Evolutionary conservation across 2,797 vertebrate species (phyloP).

Genomic region (Yasuhikotakia modesta): DNA sequence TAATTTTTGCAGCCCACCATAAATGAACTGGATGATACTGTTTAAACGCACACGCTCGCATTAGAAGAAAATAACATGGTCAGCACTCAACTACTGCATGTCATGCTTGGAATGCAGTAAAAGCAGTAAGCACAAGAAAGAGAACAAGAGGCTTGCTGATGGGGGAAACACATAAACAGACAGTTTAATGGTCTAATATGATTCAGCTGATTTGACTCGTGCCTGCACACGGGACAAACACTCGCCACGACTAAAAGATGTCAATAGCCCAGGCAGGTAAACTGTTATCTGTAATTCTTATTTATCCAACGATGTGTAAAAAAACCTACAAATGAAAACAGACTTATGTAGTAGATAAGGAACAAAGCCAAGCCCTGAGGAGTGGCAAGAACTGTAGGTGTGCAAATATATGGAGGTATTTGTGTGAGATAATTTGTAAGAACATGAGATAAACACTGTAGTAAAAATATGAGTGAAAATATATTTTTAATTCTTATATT

Average conservation of each 20-base stretch:
- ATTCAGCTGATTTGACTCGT: constrained; percentile 29
- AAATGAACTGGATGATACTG: neutral
- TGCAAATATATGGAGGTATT: neutral
- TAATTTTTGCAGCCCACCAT: neutral
- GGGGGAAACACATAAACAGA: neutral
- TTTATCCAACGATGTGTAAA: constrained; percentile 58
- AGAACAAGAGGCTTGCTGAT: constrained; percentile 3
- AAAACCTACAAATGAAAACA: constrained; percentile 29
- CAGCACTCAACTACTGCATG: neutral
- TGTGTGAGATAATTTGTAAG: constrained; percentile 1
- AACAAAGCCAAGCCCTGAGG: constrained; percentile 26
- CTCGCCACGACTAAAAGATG: neutral
- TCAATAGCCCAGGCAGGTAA: constrained; percentile 12
- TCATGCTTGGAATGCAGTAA: neutral
- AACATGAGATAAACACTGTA: neutral
- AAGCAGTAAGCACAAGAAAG: neutral
- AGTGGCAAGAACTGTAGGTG: constrained; percentile 18
- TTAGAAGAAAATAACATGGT: neutral
- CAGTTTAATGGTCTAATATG: constrained; percentile 15
- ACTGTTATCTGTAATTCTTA: constrained; percentile 42
- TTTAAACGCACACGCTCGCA: neutral
- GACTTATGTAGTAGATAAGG: constrained; percentile 52
- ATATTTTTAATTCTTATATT: neutral
- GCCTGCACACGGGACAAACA: neutral
- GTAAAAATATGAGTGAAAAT: neutral